Evolutionary conservation across 2,113 vertebrate species (phyloP), one percentile per base, ranked within the genome.

Genomic region (Xerus inauris): DNA sequence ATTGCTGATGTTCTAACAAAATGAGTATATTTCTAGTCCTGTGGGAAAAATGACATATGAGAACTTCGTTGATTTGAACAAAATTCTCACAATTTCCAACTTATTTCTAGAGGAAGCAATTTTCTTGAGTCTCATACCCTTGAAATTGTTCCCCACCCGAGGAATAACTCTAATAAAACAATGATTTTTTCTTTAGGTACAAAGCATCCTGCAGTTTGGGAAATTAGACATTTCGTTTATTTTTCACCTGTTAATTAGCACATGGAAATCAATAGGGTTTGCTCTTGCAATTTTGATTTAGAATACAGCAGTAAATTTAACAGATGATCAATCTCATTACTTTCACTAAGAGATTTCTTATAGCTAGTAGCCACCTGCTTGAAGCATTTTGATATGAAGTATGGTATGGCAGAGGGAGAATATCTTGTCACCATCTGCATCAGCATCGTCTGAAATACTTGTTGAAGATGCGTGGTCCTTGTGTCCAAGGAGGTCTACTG

Each of bases 191-290:
- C 81, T 80, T 95, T 92, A 96, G 77, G 47, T 77, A 91, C 81
- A 81, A 93, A 81, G n/a, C 40, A 40, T 32, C 42, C 19, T 40
- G 10, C 38, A 80, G 57, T 88, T 75, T 97, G 67, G 30, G 54
- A 32, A 77, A 87, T n/a, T 80, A 72, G 47, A 96, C 28, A 92
- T 45, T 95, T 96, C 95, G 72, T 49, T 93, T 88, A 95, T 92
- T 91, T 86, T 5, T 30, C 40, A 26, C 40, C 26, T 79, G 40
- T 91, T 97, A 96, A 95, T 88, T 91, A 90, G 87, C 94, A 54
- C 89, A 87, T 94, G 64, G 80, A 87, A 96, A 82, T 95, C 91
- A 96, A 95, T 95, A 96, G 94, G 67, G 62, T 91, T 93, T 97
- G 86, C 87, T 92, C 69, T 57, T 95, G 38, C n/a, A 94, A 88